Evolutionary conservation across 2,797 vertebrate species (phyloP).

Genomic region (Rhyacichthys aspro): DNA sequence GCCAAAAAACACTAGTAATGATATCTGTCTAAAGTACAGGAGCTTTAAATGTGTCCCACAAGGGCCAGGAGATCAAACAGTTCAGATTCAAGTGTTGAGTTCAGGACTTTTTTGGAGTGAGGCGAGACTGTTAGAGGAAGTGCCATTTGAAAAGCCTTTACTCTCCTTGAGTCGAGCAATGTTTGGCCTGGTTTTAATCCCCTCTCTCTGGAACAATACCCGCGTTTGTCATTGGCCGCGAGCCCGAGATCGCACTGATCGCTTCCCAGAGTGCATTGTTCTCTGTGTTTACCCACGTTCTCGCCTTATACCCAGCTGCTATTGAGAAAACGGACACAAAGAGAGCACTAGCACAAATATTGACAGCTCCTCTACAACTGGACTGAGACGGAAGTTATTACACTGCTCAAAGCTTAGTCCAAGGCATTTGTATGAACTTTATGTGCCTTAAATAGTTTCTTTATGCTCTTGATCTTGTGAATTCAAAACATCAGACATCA

Average conservation of each 20-base stretch:
- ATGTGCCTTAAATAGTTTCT: too few relatives aligned
- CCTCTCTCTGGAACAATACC: not conserved
- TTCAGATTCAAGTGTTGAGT: not conserved
- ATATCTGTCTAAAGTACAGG: not conserved
- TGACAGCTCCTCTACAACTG: not conserved
- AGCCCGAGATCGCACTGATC: slow-evolving; percentile 10
- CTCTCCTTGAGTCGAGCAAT: not conserved
- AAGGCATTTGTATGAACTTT: too few relatives aligned
- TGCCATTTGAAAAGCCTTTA: not conserved
- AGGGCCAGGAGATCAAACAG: not conserved
- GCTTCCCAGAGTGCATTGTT: slow-evolving; percentile 11
- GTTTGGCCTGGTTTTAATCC: not conserved
- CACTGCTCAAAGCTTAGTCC: not conserved
- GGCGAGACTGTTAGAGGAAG: too few relatives aligned
- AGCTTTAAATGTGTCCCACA: not conserved
- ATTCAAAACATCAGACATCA: too few relatives aligned
- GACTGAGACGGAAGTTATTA: not conserved
- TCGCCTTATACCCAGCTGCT: not conserved
- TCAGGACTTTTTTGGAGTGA: not conserved
- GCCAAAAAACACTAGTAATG: not conserved
- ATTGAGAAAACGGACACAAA: not conserved
- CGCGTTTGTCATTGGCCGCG: slow-evolving; percentile 2
- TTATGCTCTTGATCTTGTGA: too few relatives aligned
- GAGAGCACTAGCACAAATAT: slow-evolving; percentile 12
- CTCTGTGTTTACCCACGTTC: slow-evolving; percentile 6